These are phyloP conservation scores for Drosophila hawaiiensis DNA, from an alignment of 2,888 invertebrate species.

Conservation along the genomic window DNA sequence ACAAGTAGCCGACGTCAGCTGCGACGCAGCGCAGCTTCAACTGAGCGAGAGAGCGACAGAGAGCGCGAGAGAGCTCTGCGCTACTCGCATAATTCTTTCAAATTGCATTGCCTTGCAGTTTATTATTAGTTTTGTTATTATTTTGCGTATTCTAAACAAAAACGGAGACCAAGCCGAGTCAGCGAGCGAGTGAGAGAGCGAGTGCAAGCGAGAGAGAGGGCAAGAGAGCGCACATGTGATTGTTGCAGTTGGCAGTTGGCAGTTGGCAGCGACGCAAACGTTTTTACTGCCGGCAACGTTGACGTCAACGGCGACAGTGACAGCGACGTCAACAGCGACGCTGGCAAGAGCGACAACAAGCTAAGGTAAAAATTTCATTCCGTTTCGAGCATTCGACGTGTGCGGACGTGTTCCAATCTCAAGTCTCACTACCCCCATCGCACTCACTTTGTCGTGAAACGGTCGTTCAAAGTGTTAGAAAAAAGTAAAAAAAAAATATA, in stretches of 20 bases:
- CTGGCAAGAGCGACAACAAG: slow-evolving; percentile 39
- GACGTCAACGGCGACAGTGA: slow-evolving; percentile 14
- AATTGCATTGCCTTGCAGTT: slow-evolving; percentile 74
- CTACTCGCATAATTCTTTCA: slow-evolving; percentile 59
- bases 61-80: slow-evolving; percentile 2
- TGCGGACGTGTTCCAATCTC: slow-evolving; percentile 74
- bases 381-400: slow-evolving; percentile 84
- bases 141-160: slow-evolving; percentile 84
- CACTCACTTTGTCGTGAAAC: slow-evolving; percentile 37
- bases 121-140: slow-evolving; percentile 84
- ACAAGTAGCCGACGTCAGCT: slow-evolving; percentile 71
- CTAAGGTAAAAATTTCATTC: slow-evolving; percentile 83
- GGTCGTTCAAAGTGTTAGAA: slow-evolving; percentile 45
- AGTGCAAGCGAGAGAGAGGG: slow-evolving; percentile 4
- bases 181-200: slow-evolving; percentile 18
- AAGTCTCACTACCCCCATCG: slow-evolving; percentile 33
- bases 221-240: slow-evolving; percentile 45
- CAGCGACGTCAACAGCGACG: slow-evolving; percentile 26
- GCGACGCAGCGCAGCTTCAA: slow-evolving; percentile 10
- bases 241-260: slow-evolving; percentile 23
- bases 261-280: slow-evolving; percentile 20
- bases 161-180: slow-evolving; percentile 49
- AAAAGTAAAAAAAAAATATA: background rate
- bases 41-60: background rate
- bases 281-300: slow-evolving; percentile 20